Conservation (phyloP, 92 coral and sea anemone species). For the Isaurus tuberculatus region DNA sequence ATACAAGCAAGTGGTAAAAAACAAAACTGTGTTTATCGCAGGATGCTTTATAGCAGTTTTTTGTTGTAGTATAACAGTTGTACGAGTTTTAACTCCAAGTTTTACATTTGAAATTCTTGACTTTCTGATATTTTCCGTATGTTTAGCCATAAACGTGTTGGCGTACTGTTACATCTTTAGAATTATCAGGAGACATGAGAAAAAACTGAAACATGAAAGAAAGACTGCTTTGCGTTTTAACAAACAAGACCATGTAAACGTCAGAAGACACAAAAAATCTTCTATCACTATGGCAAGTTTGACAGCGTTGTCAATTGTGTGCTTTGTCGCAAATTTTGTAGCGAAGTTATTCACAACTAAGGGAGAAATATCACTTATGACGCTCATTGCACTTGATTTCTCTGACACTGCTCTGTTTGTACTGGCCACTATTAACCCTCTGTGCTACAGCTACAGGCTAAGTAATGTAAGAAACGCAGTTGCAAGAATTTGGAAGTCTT, state of each 20-base stretch:
- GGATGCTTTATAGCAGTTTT: not conserved
- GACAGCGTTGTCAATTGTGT: slow-evolving; percentile 4
- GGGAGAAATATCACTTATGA: slow-evolving; percentile 15
- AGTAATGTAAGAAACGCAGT: slow-evolving; percentile 10
- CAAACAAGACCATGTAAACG: slow-evolving; percentile 14
- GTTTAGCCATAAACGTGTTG: not conserved
- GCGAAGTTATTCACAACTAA: slow-evolving; percentile 21
- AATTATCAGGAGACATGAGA: slow-evolving; percentile 28
- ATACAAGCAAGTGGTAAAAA: slow-evolving; percentile 15
- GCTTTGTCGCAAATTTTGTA: slow-evolving; percentile 26
- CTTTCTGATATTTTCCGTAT: slow-evolving; percentile 19
- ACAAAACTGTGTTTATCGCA: not conserved
- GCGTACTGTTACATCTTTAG: slow-evolving; percentile 35
- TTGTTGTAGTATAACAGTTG: slow-evolving; percentile 22
- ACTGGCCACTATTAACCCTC: slow-evolving; percentile 38
- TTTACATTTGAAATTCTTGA: slow-evolving; percentile 15
- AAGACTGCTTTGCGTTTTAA: slow-evolving; percentile 33
- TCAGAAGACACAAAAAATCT: slow-evolving; percentile 36
- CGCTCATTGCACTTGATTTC: slow-evolving; percentile 40
- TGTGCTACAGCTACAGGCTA: slow-evolving; percentile 42
- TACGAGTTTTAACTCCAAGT: slow-evolving; percentile 1
- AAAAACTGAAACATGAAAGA: slow-evolving; percentile 7
- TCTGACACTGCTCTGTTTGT: slow-evolving; percentile 47
- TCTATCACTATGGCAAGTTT: slow-evolving; percentile 39
- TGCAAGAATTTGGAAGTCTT: slow-evolving; percentile 11